Evolutionary conservation across 2,113 vertebrate species (phyloP), one percentile per base, ranked within the genome.

Genomic region (Plecturocebus donacophilus): DNA sequence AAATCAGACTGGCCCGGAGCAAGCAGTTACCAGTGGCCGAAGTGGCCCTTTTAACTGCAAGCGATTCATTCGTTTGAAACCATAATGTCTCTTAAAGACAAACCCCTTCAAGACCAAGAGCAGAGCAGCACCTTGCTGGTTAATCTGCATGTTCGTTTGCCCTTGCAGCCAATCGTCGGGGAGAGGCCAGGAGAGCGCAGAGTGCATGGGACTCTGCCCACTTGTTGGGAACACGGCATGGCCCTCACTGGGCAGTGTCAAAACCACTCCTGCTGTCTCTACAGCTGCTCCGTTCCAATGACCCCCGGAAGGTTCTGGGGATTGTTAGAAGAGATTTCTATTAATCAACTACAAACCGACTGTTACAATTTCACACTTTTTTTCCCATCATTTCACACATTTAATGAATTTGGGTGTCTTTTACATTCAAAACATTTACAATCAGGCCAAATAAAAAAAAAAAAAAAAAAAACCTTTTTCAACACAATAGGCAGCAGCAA

Each of bases 291-390:
- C 0, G 32, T 99, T 99, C 98, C 98, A 99, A 96, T 99, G 98
- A 99, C 98, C 99, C 98, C 98, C 49, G 40, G 98, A 99, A 99
- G 98, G 98, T 98, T 98, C 97, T 76, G 73, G 97, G 98, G 97
- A 98, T 98, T 99, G 99, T 98, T 98, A 98, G 98, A 96, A 98
- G 98, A 98, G 98, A 98, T 98, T 99, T 99, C 99, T 99, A 99
- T 99, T 99, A 99, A 99, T 99, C 99, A 99, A 98, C 97, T 96
- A 98, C 98, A 99, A 98, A 98, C 98, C 98, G 98, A 98, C 98
- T 99, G 98, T 97, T 99, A 99, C 98, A 98, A 99, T 99, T 99
- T 99, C 99, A 99, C 99, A 99, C 98, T 99, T 99, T 98, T 98
- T 98, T 98, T 98, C 94, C 96, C 71, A 30, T 99, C 99, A 98